phyloP scores from a whole-genome alignment of 2,113 vertebrate species.

The Halichoerus grypus region DNA sequence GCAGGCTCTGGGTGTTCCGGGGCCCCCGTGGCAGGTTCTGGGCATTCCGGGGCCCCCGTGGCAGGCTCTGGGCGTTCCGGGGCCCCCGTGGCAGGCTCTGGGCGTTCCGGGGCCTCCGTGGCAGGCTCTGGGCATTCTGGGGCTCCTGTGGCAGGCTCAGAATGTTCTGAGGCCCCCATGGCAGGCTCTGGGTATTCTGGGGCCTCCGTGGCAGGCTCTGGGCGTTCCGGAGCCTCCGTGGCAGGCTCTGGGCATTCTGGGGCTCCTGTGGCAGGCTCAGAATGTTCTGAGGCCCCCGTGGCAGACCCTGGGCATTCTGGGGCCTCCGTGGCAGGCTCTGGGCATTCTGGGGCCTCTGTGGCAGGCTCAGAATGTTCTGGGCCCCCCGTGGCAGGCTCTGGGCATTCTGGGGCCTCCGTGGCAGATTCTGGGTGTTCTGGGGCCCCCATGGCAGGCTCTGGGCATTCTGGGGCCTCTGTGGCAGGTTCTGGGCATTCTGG shows the following conservation, averaged over 20 bases:
- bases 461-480: not conserved
- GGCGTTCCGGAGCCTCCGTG: fast-evolving
- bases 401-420: fast-evolving
- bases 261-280: not conserved
- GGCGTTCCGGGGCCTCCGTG: not conserved
- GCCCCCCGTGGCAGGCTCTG: fast-evolving
- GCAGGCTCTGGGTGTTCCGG: fast-evolving
- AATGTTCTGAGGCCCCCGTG: fast-evolving
- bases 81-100: not conserved
- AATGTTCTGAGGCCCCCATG: not conserved
- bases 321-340: fast-evolving
- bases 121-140: not conserved
- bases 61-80: fast-evolving
- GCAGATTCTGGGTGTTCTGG: not conserved
- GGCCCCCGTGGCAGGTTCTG: fast-evolving
- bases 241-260: fast-evolving
- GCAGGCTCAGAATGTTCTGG: too few relatives aligned
- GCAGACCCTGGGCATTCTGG: not conserved
- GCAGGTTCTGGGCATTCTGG: not conserved
- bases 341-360: not conserved
- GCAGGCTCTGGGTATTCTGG: not conserved
- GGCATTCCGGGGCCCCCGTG: fast-evolving
- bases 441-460: not conserved
- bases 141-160: too few relatives aligned
- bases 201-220: not conserved